A percentile compares a stretch with the other conserved stretches of the same genome.
phyloP scores from a whole-genome alignment of 2,888 invertebrate species.

The Netelia virgata region DNA sequence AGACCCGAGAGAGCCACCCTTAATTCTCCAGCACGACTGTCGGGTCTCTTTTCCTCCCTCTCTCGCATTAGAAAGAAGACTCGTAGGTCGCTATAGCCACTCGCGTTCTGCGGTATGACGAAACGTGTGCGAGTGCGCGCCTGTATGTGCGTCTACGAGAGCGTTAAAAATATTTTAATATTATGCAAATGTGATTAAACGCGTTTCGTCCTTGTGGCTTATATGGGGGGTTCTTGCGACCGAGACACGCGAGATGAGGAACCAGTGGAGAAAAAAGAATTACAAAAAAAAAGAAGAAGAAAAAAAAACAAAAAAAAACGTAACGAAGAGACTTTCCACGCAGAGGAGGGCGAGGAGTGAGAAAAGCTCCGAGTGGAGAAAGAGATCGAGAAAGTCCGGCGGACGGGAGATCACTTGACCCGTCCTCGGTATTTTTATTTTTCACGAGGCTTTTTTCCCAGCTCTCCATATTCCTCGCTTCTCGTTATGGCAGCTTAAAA shows the following conservation, averaged over 20 bases:
- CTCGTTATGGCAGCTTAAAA: not conserved
- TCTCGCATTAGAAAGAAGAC: slow-evolving; percentile 17
- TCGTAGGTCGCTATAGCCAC: slow-evolving; percentile 13
- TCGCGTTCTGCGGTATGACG: not conserved
- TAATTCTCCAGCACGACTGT: slow-evolving; percentile 51
- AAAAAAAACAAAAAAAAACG: not conserved
- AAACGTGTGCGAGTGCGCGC: slow-evolving; percentile 33
- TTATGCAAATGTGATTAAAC: slow-evolving; percentile 83
- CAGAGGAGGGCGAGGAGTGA: too few species aligned
- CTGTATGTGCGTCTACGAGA: slow-evolving; percentile 57
- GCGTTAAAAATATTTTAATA: slow-evolving; percentile 81
- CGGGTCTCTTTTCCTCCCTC: slow-evolving; percentile 18
- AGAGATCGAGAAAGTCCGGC: slow-evolving; percentile 26
- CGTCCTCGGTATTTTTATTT: slow-evolving; percentile 12
- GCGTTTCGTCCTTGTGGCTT: slow-evolving; percentile 68
- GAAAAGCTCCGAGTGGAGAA: not conserved
- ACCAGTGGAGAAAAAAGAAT: slow-evolving; percentile 41
- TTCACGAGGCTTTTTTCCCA: not conserved
- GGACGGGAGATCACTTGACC: not conserved
- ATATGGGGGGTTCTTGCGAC: slow-evolving; percentile 20
- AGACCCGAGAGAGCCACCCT: slow-evolving; percentile 61
- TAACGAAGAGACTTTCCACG: not conserved
- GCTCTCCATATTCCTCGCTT: not conserved
- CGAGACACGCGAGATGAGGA: slow-evolving; percentile 8
- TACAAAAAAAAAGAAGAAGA: not conserved